Conservation (phyloP, 2,888 invertebrate genomes). For the Pemphredon lugubris region DNA sequence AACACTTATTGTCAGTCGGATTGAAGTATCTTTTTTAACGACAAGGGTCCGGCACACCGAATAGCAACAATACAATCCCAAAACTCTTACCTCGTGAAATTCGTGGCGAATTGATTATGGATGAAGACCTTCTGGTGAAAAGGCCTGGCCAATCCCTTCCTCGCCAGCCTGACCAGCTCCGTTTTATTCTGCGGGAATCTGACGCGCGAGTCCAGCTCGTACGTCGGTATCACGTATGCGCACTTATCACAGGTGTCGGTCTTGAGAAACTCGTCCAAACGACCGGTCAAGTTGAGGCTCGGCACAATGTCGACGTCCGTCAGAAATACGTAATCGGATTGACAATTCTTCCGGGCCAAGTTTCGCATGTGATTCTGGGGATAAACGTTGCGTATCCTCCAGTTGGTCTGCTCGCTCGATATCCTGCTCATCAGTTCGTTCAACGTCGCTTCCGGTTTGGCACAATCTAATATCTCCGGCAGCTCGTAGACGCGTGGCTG, state of each 20-base stretch:
- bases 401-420: slow-evolving; percentile 85
- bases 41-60: too few species aligned
- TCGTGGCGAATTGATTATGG: slow-evolving; percentile 95
- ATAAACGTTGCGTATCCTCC: slow-evolving; percentile 90
- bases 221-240: slow-evolving; percentile 95
- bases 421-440: slow-evolving; percentile 84
- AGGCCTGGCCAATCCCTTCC: slow-evolving; percentile 91
- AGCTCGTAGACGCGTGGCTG: slow-evolving; percentile 71
- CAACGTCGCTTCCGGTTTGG: slow-evolving; percentile 86
- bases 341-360: slow-evolving; percentile 92
- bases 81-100: slow-evolving; percentile 91
- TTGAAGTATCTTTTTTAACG: background rate
- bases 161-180: slow-evolving; percentile 88
- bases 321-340: slow-evolving; percentile 90
- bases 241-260: slow-evolving; percentile 85
- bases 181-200: slow-evolving; percentile 91
- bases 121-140: slow-evolving; percentile 96
- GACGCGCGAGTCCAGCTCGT: slow-evolving; percentile 91
- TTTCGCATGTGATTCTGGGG: slow-evolving; percentile 95
- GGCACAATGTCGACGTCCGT: slow-evolving; percentile 95
- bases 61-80: background rate
- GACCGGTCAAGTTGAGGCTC: slow-evolving; percentile 87
- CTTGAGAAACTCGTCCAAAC: slow-evolving; percentile 87
- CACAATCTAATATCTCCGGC: slow-evolving; percentile 83
- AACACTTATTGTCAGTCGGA: too few species aligned